Conservation (phyloP, 2,888 invertebrate species). For the Eubasilissa splendida region DNA sequence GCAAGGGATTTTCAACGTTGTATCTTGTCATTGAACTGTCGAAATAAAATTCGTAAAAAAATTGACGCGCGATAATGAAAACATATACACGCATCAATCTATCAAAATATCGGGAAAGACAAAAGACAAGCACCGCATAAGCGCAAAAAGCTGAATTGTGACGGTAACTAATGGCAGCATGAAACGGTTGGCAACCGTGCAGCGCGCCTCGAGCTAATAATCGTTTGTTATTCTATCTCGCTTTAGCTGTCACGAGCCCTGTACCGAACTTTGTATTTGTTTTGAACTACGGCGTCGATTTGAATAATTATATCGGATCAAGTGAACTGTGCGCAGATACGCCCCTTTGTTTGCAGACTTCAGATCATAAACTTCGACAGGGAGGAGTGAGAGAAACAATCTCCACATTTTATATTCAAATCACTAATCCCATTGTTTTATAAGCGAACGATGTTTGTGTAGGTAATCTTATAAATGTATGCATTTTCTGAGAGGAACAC, state of each 20-base stretch:
- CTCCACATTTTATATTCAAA: too few species aligned
- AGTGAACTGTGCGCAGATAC: neutral
- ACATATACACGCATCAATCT: neutral
- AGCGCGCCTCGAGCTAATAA: neutral
- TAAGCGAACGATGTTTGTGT: too few species aligned
- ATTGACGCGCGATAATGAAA: slow-evolving; percentile 4
- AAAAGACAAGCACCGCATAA: slow-evolving; percentile 2
- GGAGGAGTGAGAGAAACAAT: slow-evolving; percentile 2
- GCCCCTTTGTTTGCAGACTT: neutral
- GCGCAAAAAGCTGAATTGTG: neutral
- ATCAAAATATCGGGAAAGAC: slow-evolving; percentile 6
- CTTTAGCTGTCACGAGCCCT: neutral
- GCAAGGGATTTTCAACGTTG: neutral
- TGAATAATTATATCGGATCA: slow-evolving; percentile 6
- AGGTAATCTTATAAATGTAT: too few species aligned
- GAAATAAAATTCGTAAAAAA: neutral
- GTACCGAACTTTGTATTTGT: neutral
- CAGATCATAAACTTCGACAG: neutral
- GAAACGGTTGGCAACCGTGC: neutral
- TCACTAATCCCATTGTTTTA: too few species aligned
- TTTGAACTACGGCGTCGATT: neutral
- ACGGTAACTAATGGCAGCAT: slow-evolving; percentile 5
- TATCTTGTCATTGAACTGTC: neutral
- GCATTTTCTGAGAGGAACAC: too few species aligned
- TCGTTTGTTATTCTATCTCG: neutral